These are phyloP conservation scores for Phlogophora meticulosa DNA, from an alignment of 2,888 invertebrate species.

Conservation along the genomic window DNA sequence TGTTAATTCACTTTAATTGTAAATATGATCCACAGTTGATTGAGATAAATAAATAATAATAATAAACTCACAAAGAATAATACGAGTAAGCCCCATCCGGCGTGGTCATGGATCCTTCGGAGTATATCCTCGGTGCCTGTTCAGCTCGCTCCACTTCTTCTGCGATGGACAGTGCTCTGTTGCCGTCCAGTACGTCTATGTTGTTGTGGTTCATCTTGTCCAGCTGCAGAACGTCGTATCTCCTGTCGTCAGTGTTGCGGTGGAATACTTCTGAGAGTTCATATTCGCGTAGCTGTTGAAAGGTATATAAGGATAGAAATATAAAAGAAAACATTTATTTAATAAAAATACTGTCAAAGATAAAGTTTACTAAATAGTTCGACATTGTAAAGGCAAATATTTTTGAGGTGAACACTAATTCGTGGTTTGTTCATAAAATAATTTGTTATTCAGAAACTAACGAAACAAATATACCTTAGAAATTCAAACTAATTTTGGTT, in stretches of 20 bases:
- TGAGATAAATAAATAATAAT: too few species aligned
- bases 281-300: slow-evolving; percentile 95
- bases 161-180: slow-evolving; percentile 94
- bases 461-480: background rate
- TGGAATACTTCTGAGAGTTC: slow-evolving; percentile 97
- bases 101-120: slow-evolving; percentile 87
- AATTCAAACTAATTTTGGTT: background rate
- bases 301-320: too few species aligned
- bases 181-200: slow-evolving; percentile 93
- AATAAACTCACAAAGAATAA: slow-evolving; percentile 88
- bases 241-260: slow-evolving; percentile 94
- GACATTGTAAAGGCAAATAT: background rate
- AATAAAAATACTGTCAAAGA: too few species aligned
- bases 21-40: too few species aligned
- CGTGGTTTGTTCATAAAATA: background rate
- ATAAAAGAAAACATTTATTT: too few species aligned
- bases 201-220: slow-evolving; percentile 91
- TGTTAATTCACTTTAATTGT: too few species aligned
- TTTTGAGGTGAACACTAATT: too few species aligned
- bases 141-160: slow-evolving; percentile 95
- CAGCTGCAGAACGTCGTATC: slow-evolving; percentile 93
- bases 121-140: slow-evolving; percentile 89
- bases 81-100: slow-evolving; percentile 86
- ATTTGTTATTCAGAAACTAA: background rate
- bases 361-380: background rate